These are phyloP conservation scores for Ondatra zibethicus DNA, from an alignment of 2,113 vertebrate genomes.

Conservation along the genomic window DNA sequence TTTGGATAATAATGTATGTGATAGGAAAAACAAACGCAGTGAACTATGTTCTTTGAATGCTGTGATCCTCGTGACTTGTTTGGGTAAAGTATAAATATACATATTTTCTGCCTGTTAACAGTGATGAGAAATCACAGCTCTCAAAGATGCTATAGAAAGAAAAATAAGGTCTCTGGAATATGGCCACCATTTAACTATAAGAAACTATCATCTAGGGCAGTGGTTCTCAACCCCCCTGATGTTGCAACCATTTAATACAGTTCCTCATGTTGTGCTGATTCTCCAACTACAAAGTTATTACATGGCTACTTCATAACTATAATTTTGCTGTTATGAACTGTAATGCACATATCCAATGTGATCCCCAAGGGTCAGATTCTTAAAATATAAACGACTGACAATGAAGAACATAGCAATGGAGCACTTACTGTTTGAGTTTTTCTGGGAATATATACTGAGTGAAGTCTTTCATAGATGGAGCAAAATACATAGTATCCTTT, in stretches of 20 bases:
- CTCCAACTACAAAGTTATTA: background rate
- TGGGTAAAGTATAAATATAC: background rate
- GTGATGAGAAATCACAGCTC: slow-evolving; percentile 7
- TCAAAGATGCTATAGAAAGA: background rate
- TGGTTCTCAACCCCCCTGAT: background rate
- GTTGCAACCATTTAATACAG: background rate
- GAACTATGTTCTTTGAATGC: background rate
- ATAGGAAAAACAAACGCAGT: no score
- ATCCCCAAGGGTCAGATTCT: background rate
- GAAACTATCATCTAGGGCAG: background rate
- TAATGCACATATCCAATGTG: background rate
- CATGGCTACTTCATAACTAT: background rate
- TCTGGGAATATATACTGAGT: slow-evolving; percentile 95
- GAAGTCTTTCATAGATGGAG: slow-evolving; percentile 92
- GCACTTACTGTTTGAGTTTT: slow-evolving; percentile 89
- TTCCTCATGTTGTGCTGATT: background rate
- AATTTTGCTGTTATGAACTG: background rate
- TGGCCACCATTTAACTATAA: background rate
- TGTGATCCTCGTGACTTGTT: background rate
- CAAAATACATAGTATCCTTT: slow-evolving; percentile 91
- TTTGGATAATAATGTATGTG: background rate
- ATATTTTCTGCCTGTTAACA: background rate
- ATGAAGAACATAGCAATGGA: slow-evolving; percentile 5
- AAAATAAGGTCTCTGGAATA: background rate
- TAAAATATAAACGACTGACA: slow-evolving; percentile 35